A percentile compares a stretch with the other conserved stretches of the same genome.
phyloP scores from a whole-genome alignment of 1,140 invertebrate genomes.

The Paramacrobiotus metropolitanus region DNA sequence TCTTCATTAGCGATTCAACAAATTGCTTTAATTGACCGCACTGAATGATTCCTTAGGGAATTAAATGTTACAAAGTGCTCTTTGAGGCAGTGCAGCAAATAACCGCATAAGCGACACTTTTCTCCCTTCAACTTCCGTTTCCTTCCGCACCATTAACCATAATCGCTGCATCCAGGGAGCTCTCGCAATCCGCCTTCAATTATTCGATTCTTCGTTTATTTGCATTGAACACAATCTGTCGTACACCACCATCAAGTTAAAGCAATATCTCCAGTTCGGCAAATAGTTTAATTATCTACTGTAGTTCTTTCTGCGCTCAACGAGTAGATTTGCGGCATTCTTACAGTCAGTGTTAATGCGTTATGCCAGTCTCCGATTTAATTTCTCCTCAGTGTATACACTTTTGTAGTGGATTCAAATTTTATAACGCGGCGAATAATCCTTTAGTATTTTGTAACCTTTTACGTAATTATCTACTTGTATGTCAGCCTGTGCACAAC shows the following conservation, averaged over 20 bases:
- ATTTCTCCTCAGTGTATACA: neutral
- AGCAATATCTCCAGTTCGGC: no score
- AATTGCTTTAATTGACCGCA: conserved; percentile 5
- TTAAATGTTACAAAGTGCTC: neutral
- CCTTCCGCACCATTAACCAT: conserved; percentile 4
- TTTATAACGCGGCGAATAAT: no score
- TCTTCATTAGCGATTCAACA: conserved; percentile 1
- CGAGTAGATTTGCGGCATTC: no score
- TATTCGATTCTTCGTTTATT: neutral
- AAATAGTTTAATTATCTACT: no score
- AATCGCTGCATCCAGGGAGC: neutral
- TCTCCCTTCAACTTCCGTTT: neutral
- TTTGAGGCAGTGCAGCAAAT: neutral
- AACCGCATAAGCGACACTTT: neutral
- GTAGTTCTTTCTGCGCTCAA: no score
- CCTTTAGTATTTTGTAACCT: no score
- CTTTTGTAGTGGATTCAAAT: no score
- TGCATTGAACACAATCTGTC: conserved; percentile 1
- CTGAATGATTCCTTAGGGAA: neutral
- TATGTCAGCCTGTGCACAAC: no score
- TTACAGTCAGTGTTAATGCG: no score
- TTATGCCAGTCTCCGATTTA: neutral
- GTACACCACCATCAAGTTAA: no score
- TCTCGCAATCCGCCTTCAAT: neutral
- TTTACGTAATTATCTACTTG: no score